phyloP scores from a whole-genome alignment of 2,888 invertebrate species.

The Parnassius glacialis region DNA sequence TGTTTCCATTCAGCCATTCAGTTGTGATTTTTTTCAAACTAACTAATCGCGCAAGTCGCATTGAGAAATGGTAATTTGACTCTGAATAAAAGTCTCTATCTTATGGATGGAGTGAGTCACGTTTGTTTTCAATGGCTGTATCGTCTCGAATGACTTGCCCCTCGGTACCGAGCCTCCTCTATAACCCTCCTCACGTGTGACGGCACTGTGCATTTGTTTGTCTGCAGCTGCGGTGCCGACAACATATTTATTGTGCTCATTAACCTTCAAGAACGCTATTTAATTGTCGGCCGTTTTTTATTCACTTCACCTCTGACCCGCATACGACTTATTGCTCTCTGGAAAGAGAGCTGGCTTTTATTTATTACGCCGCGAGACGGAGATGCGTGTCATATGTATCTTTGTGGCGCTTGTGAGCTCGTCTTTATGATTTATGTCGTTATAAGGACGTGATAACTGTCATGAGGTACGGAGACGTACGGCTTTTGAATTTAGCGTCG shows the following conservation, averaged over 20 bases:
- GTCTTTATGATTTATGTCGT: conserved; percentile 72
- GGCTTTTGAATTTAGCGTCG: conserved; percentile 22
- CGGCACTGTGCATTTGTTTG: conserved; percentile 73
- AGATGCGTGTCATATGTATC: conserved; percentile 75
- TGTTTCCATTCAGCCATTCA: background rate
- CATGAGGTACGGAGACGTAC: conserved; percentile 47
- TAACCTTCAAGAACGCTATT: conserved; percentile 81
- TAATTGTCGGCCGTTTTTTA: conserved; percentile 81
- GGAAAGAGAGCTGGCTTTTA: conserved; percentile 78
- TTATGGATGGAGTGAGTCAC: conserved; percentile 41
- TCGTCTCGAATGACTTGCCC: conserved; percentile 67
- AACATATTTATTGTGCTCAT: conserved; percentile 81
- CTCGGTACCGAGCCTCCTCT: conserved; percentile 51
- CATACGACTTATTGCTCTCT: conserved; percentile 77
- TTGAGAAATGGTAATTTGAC: conserved; percentile 38
- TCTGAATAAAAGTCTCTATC: conserved; percentile 35
- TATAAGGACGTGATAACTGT: conserved; percentile 74
- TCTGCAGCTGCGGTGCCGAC: conserved; percentile 79
- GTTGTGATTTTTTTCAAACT: conserved; percentile 44
- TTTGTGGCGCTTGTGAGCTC: conserved; percentile 74
- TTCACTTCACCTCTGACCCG: conserved; percentile 79
- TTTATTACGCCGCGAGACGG: conserved; percentile 70
- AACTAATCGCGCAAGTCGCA: conserved; percentile 50
- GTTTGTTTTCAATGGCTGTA: conserved; percentile 52
- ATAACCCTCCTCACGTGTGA: conserved; percentile 72